phyloP scores from a whole-genome alignment of 2,888 invertebrate species.

The Strigamia crassipes region DNA sequence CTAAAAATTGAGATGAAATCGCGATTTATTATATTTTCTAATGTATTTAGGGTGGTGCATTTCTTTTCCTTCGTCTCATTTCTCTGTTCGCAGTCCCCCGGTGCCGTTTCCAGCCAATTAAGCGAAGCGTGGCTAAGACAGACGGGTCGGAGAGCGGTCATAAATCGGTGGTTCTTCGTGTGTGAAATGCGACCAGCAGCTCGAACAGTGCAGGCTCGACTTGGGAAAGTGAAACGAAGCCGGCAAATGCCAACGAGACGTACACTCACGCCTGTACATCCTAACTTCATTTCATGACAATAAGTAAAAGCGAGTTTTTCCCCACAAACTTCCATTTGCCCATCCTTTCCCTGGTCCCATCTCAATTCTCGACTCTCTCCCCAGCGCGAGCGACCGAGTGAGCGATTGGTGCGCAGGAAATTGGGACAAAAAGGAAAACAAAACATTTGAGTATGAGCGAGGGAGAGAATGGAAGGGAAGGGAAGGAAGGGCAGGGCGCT shows the following conservation, averaged over 20 bases:
- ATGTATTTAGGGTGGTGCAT: neutral
- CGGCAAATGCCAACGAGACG: conserved; percentile 34
- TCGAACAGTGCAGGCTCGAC: conserved; percentile 5
- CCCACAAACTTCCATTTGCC: conserved; percentile 31
- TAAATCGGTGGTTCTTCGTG: conserved; percentile 44
- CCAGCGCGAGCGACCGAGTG: neutral
- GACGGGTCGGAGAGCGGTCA: conserved; percentile 42
- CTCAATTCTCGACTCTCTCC: neutral
- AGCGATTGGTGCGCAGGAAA: conserved; percentile 20
- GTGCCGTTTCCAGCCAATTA: conserved; percentile 45
- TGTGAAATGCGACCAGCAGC: conserved; percentile 44
- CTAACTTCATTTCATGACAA: conserved; percentile 33
- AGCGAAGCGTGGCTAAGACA: conserved; percentile 44
- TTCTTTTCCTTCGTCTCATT: conserved; percentile 20
- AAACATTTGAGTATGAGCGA: conserved; percentile 39
- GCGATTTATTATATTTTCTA: neutral
- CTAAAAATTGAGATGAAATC: neutral
- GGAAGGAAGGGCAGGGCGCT: too few species aligned
- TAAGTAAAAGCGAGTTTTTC: conserved; percentile 32
- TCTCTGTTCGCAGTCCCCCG: neutral
- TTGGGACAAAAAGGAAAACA: conserved; percentile 42
- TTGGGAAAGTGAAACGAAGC: conserved; percentile 30
- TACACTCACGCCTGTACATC: conserved; percentile 38
- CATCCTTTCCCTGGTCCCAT: conserved; percentile 8
- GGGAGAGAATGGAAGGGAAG: conserved; percentile 28